Evolutionary conservation across 2,888 invertebrate genomes (phyloP).

Genomic region (Erebia palarica): DNA sequence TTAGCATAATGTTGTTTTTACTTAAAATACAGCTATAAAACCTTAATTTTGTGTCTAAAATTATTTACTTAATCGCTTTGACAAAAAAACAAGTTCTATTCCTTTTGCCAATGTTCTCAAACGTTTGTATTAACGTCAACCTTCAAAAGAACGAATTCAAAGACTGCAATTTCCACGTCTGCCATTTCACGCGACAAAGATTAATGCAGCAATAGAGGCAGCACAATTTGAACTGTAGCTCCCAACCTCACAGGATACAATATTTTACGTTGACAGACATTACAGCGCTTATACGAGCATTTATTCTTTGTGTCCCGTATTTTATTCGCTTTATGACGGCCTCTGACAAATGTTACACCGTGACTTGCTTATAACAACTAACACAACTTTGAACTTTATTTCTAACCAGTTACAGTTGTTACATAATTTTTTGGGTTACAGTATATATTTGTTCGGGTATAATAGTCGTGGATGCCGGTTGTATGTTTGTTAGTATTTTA

Average conservation of each 20-base stretch:
- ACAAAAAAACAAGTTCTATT: conserved; percentile 1
- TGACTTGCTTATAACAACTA: conserved; percentile 34
- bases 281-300: conserved; percentile 81
- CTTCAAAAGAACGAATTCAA: conserved; percentile 35
- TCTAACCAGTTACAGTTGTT: conserved; percentile 36
- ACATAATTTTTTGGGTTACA: conserved; percentile 34
- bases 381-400: conserved; percentile 51
- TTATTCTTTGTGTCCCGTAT: conserved; percentile 82
- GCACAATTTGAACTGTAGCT: conserved; percentile 74
- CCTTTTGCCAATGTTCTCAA: conserved; percentile 6
- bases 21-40: neutral
- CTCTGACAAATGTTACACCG: conserved; percentile 52
- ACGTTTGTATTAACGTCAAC: conserved; percentile 20
- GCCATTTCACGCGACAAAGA: conserved; percentile 73
- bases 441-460: conserved; percentile 56
- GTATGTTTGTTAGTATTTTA: conserved; percentile 82
- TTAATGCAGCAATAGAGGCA: conserved; percentile 75
- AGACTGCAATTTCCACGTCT: conserved; percentile 55
- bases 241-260: conserved; percentile 77
- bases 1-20: neutral
- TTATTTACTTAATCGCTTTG: neutral
- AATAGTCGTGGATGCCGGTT: conserved; percentile 81
- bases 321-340: conserved; percentile 82
- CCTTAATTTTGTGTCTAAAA: neutral
- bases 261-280: conserved; percentile 82